A percentile compares a stretch with the other conserved stretches of the same genome.
Evolutionary conservation across 64 coral and sea anemone species (phyloP).

Genomic region (Montipora capricornis): DNA sequence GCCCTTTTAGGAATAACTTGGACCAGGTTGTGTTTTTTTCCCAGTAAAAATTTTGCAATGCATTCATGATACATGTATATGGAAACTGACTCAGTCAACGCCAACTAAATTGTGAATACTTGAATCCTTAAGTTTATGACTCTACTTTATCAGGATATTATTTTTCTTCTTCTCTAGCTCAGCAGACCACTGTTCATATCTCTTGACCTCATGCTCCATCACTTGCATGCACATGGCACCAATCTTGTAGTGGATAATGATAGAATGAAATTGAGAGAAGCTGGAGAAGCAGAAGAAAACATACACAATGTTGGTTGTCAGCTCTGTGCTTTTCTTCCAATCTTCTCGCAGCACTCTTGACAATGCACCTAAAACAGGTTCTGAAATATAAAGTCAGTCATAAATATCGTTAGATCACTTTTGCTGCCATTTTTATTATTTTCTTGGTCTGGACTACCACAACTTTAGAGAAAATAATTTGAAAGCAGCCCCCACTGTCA

Average conservation of each 20-base stretch:
- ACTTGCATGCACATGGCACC: slow-evolving; percentile 97
- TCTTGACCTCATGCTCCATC: slow-evolving; percentile 90
- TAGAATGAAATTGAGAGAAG: slow-evolving; percentile 96
- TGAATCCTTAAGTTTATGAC: too few relatives aligned
- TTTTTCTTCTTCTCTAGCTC: slow-evolving; percentile 94
- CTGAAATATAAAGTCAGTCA: slow-evolving; percentile 35
- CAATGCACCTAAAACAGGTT: slow-evolving; percentile 93
- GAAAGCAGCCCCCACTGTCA: too few relatives aligned
- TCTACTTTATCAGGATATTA: slow-evolving; percentile 85
- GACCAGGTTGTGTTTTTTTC: too few relatives aligned
- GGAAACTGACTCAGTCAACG: too few relatives aligned
- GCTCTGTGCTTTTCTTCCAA: slow-evolving; percentile 95
- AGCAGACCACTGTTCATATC: slow-evolving; percentile 90
- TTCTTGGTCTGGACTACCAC: too few relatives aligned
- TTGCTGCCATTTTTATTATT: too few relatives aligned
- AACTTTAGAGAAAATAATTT: too few relatives aligned
- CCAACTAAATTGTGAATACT: too few relatives aligned
- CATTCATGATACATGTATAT: too few relatives aligned
- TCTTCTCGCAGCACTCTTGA: slow-evolving; percentile 94
- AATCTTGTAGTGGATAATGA: slow-evolving; percentile 95
- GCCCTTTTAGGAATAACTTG: too few relatives aligned
- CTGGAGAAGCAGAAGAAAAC: slow-evolving; percentile 99
- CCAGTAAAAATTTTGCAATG: too few relatives aligned
- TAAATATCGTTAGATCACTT: background rate
- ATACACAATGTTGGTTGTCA: slow-evolving; percentile 98